Percentiles rank a stretch among this genome's conserved stretches.
phyloP scores from a whole-genome alignment of 1,140 invertebrate species.

The Anagrus nilaparvatae region DNA sequence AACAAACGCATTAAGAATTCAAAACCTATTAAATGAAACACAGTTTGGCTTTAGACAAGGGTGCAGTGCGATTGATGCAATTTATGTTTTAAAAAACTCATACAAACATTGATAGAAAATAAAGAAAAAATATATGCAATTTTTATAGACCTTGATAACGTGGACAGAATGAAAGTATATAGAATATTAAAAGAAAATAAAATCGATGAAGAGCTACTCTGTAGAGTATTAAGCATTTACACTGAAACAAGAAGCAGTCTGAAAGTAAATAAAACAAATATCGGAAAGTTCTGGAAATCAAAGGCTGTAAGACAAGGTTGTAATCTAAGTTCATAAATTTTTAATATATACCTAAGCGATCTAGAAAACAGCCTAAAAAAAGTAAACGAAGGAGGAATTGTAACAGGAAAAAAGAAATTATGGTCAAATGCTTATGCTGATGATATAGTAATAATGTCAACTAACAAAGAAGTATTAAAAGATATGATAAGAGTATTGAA shows the following conservation, averaged over 20 bases:
- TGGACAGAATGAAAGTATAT: not conserved
- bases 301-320: slow-evolving; percentile 14
- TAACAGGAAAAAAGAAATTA: not conserved
- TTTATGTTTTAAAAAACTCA: too few species aligned
- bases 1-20: not conserved
- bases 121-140: too few species aligned
- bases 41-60: too few species aligned
- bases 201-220: not conserved
- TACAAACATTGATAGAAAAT: too few species aligned
- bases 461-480: not conserved
- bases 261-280: not conserved
- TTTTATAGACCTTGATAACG: slow-evolving; percentile 1
- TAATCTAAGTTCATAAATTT: slow-evolving; percentile 1
- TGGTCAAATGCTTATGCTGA: not conserved
- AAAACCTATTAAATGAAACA: not conserved
- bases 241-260: slow-evolving; percentile 1
- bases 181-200: not conserved
- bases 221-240: not conserved
- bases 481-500: not conserved
- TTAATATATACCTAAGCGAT: not conserved
- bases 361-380: not conserved
- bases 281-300: not conserved
- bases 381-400: not conserved
- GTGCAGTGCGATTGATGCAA: too few species aligned
- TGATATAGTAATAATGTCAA: not conserved